Evolutionary conservation across 2,113 vertebrate genomes (phyloP).

Genomic region (Prolemur simus): DNA sequence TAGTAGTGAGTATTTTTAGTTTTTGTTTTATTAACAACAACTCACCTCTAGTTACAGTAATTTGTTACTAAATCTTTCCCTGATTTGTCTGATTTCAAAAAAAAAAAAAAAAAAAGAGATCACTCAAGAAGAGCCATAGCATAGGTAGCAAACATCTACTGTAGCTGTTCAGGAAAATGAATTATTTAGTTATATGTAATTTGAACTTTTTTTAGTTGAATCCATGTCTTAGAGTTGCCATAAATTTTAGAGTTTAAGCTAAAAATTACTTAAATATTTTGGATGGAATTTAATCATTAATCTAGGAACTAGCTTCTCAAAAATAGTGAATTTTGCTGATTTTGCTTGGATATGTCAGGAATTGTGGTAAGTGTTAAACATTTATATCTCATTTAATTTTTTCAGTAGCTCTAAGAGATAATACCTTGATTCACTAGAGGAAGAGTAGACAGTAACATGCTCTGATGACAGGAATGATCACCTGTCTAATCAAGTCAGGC

Average conservation of each 20-base stretch:
- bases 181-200: neutral
- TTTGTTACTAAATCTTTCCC: slow-evolving; percentile 3
- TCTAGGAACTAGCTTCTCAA: neutral
- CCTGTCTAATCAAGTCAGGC: neutral
- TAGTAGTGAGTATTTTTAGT: neutral
- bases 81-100: neutral
- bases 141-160: neutral
- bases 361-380: neutral
- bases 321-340: neutral
- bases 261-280: neutral
- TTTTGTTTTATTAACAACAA: slow-evolving; percentile 26
- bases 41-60: neutral
- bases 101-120: slow-evolving; percentile 4
- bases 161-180: neutral
- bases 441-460: neutral
- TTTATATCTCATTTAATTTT: neutral
- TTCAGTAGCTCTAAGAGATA: neutral
- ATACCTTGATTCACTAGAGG: neutral
- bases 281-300: neutral
- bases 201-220: neutral
- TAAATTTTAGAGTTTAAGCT: slow-evolving; percentile 6
- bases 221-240: slow-evolving; percentile 12
- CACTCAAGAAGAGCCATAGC: neutral
- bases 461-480: neutral
- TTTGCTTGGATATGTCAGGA: neutral